A percentile compares a stretch with the other conserved stretches of the same genome.
phyloP scores from a whole-genome alignment of 2,113 vertebrate genomes.

The Corythornis cristatus region DNA sequence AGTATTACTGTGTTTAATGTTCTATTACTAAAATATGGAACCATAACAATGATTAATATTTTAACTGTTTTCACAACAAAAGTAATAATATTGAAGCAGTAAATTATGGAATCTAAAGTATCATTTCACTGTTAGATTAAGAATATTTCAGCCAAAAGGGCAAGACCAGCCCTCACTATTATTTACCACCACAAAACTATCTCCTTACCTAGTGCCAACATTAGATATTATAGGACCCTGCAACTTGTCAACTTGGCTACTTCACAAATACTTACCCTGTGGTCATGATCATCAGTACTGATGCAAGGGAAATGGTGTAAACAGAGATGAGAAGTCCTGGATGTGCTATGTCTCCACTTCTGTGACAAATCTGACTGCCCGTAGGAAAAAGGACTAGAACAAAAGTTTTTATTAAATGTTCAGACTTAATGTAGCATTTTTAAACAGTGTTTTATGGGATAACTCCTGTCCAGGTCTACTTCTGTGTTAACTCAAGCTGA shows the following conservation, averaged over 20 bases:
- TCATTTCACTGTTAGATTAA: neutral
- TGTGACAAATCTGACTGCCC: neutral
- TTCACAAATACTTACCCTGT: neutral
- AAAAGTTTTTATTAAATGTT: neutral
- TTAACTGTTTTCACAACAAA: neutral
- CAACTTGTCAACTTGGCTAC: too few relatives aligned
- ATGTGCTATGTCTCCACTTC: neutral
- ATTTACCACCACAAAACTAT: neutral
- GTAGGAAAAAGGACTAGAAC: neutral
- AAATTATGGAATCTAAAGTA: neutral
- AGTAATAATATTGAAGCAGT: neutral
- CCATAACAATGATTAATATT: neutral
- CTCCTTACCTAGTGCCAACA: neutral
- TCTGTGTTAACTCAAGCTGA: neutral
- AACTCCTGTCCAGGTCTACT: neutral
- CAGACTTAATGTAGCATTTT: neutral
- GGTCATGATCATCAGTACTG: neutral
- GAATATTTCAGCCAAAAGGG: neutral
- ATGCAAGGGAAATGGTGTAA: neutral
- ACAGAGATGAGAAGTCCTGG: neutral
- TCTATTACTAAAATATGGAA: neutral
- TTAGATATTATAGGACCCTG: too few relatives aligned
- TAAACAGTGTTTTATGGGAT: neutral
- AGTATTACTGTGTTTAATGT: neutral
- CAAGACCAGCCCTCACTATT: neutral